Conservation (phyloP, 2,113 vertebrate species). For the Eptesicus fuscus region DNA sequence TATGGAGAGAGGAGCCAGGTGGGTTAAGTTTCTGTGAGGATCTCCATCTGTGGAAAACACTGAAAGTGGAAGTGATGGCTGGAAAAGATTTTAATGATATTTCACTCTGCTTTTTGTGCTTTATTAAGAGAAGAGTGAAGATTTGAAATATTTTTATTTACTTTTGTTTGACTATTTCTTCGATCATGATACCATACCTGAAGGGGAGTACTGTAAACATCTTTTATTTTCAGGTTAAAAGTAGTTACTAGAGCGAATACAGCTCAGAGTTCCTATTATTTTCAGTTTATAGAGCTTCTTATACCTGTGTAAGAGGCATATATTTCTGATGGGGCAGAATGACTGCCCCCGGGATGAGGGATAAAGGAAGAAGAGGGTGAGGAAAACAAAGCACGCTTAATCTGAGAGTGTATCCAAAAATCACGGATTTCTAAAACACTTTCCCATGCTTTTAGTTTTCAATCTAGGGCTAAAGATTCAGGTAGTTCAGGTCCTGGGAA, state of each 20-base stretch:
- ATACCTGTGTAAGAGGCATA: background rate
- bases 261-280: background rate
- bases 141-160: conserved; percentile 17
- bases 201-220: background rate
- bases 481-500: background rate
- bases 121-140: background rate
- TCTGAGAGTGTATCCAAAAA: background rate
- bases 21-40: background rate
- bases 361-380: background rate
- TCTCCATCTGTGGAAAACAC: background rate
- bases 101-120: background rate
- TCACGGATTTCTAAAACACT: background rate
- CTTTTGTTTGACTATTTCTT: conserved; percentile 36
- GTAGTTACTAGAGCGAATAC: background rate
- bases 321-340: background rate
- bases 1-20: background rate
- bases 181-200: background rate
- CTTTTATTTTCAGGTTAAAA: conserved; percentile 20
- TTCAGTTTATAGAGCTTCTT: background rate
- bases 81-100: background rate
- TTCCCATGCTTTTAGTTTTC: background rate
- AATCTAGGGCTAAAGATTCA: background rate
- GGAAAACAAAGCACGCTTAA: background rate
- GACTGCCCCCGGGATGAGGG: background rate
- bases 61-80: background rate